A percentile compares a stretch with the other conserved stretches of the same genome.
Conservation (phyloP, 2,888 invertebrate genomes). For the Dicranocentrus wangi region DNA sequence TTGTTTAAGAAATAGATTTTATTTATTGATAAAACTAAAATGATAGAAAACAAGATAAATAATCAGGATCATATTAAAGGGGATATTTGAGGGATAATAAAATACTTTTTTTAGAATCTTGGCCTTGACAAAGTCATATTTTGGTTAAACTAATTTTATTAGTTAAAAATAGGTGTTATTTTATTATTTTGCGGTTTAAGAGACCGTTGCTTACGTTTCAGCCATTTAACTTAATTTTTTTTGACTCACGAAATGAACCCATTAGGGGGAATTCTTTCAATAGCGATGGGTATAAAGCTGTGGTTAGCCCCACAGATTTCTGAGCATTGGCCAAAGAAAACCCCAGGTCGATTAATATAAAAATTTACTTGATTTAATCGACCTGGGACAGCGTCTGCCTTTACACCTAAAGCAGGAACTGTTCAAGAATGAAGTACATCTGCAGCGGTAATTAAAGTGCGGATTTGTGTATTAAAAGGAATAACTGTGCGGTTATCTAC, state of each 20-base stretch:
- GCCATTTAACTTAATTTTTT: conserved; percentile 79
- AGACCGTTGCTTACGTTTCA: conserved; percentile 83
- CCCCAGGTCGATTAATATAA: conserved; percentile 79
- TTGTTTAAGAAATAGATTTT: conserved; percentile 77
- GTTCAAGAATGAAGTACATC: conserved; percentile 83
- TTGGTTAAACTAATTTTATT: conserved; percentile 78
- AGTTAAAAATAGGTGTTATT: conserved; percentile 81
- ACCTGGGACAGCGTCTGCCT: conserved; percentile 81
- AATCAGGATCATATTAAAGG: conserved; percentile 78
- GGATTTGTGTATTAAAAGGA: conserved; percentile 80
- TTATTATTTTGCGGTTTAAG: conserved; percentile 82
- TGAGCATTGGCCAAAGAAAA: conserved; percentile 85
- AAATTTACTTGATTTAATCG: conserved; percentile 78
- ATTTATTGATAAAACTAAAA: conserved; percentile 77
- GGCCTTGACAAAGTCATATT: conserved; percentile 82
- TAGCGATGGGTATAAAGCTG: conserved; percentile 85
- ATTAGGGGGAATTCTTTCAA: conserved; percentile 79
- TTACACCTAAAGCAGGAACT: conserved; percentile 79
- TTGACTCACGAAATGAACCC: conserved; percentile 79
- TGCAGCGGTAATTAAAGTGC: conserved; percentile 79
- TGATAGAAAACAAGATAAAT: conserved; percentile 75
- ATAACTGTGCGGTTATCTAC: conserved; percentile 81
- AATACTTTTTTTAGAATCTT: conserved; percentile 79
- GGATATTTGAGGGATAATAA: conserved; percentile 83
- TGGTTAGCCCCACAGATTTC: conserved; percentile 88